Evolutionary conservation across 1,140 invertebrate species (phyloP), one percentile per base, ranked within the genome.

Genomic region (Thaumatotibia leucotreta): DNA sequence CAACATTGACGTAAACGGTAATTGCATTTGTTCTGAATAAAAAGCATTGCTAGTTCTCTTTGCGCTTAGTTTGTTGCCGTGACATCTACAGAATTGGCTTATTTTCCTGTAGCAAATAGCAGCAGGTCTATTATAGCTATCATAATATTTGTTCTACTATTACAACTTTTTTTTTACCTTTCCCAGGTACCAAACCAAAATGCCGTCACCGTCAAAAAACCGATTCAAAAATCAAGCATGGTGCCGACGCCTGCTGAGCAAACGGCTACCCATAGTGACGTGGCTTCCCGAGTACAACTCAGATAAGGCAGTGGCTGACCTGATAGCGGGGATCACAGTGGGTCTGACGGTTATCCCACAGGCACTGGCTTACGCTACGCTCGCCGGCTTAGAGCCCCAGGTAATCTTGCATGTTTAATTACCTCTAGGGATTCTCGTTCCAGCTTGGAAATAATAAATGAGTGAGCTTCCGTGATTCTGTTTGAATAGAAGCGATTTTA

Each of bases 341-440:
- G 97, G 96, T 0, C 92, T 98, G 5, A 97, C 97, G 1, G 96
- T 98, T 23, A 95, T 98, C 90, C 97, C 97, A 0, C 97, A 98
- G 83, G 96, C 95, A 50, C 85, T 98, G 64, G 97, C 97, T 4
- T 97, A 98, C 88, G 96, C 97, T 0, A 95, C 95, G 10, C 89
- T 98, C 49, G 97, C 96, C 20, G 96, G 96, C 23, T 80, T 97
- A 49, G 94, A 95, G 77, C 95, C 95, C 45, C 95, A 97, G 93
- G 96, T 97, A 80, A 54, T 27, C 49, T 35, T 22, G 27, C n/a
- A 62, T 63, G 17, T 39, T 24, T 33, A 14, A 54, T 24, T 27
- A 54, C 11, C 23, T 24, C 50, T 50, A 54, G 50, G 23, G 23
- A 39, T 39, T 54, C 9, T 10, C 27, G 50, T 27, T 54, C 27